These are phyloP conservation scores for Caranx melampygus DNA, from an alignment of 2,113 vertebrate genomes.

Conservation along the genomic window DNA sequence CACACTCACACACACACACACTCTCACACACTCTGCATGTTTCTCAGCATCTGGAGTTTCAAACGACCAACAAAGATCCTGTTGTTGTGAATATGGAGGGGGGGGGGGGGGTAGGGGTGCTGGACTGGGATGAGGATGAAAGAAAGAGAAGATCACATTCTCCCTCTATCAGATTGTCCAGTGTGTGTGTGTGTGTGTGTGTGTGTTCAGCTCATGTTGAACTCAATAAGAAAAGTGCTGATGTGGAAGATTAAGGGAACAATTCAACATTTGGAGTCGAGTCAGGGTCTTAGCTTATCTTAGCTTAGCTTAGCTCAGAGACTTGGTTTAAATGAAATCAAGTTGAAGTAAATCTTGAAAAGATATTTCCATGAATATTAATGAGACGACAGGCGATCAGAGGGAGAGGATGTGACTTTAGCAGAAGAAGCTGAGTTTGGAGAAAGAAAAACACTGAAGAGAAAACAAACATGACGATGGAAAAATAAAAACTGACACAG, in stretches of 20 bases:
- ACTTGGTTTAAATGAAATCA: too few species aligned
- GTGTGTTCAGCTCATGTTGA: neutral
- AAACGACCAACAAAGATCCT: conserved; percentile 65
- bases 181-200: conserved; percentile 4
- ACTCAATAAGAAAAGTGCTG: neutral
- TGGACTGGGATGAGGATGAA: conserved; percentile 52
- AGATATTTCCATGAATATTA: too few species aligned
- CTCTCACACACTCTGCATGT: conserved; percentile 20
- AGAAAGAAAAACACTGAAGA: too few species aligned
- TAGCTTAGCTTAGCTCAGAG: too few species aligned
- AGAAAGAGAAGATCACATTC: conserved; percentile 53
- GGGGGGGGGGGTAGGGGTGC: neutral
- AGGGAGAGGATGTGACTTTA: too few species aligned
- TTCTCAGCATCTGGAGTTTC: conserved; percentile 78
- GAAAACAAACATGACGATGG: too few species aligned
- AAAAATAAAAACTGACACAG: too few species aligned
- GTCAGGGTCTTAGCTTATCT: too few species aligned
- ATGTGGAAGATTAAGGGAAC: neutral
- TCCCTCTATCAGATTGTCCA: conserved; percentile 53
- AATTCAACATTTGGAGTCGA: neutral
- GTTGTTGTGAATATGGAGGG: conserved; percentile 51
- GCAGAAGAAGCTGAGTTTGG: too few species aligned
- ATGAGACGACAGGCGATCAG: too few species aligned
- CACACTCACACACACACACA: conserved; percentile 30
- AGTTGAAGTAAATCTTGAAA: too few species aligned